phyloP scores from a whole-genome alignment of 2,888 invertebrate genomes.

The Fragum whitleyi region DNA sequence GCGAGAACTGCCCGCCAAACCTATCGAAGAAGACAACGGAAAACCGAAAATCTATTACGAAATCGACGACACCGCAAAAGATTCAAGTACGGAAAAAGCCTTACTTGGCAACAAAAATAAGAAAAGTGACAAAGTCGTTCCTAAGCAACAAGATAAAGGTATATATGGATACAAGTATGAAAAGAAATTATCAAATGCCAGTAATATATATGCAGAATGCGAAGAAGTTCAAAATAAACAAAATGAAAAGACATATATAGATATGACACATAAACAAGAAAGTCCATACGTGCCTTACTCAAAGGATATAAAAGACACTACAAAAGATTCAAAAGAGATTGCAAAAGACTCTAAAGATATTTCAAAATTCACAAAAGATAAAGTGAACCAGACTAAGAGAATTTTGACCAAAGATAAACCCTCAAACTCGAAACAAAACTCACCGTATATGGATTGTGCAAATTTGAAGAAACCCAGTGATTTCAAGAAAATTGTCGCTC shows the following conservation, averaged over 20 bases:
- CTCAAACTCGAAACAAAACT: slow-evolving; percentile 23
- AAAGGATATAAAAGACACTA: background rate
- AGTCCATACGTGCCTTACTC: slow-evolving; percentile 3
- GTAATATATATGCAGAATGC: slow-evolving; percentile 64
- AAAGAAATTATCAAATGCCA: slow-evolving; percentile 61
- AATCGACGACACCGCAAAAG: slow-evolving; percentile 51
- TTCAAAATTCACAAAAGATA: slow-evolving; percentile 52
- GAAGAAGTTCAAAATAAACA: slow-evolving; percentile 42
- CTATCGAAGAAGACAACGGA: slow-evolving; percentile 33
- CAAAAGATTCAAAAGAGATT: background rate
- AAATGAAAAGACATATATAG: slow-evolving; percentile 55
- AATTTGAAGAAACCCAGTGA: slow-evolving; percentile 24
- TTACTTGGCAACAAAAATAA: slow-evolving; percentile 38
- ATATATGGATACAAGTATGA: slow-evolving; percentile 37
- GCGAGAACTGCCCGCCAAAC: slow-evolving; percentile 59
- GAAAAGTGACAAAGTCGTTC: slow-evolving; percentile 26
- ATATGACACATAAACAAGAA: slow-evolving; percentile 56
- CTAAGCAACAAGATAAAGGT: slow-evolving; percentile 18
- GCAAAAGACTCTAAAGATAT: background rate
- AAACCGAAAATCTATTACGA: slow-evolving; percentile 45
- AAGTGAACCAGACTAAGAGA: slow-evolving; percentile 55
- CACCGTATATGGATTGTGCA: slow-evolving; percentile 33
- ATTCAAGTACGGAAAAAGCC: slow-evolving; percentile 38
- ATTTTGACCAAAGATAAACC: slow-evolving; percentile 28
- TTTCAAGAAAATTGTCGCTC: background rate